Conservation (phyloP, 2,888 invertebrate species). For the Stramonita haemastoma region DNA sequence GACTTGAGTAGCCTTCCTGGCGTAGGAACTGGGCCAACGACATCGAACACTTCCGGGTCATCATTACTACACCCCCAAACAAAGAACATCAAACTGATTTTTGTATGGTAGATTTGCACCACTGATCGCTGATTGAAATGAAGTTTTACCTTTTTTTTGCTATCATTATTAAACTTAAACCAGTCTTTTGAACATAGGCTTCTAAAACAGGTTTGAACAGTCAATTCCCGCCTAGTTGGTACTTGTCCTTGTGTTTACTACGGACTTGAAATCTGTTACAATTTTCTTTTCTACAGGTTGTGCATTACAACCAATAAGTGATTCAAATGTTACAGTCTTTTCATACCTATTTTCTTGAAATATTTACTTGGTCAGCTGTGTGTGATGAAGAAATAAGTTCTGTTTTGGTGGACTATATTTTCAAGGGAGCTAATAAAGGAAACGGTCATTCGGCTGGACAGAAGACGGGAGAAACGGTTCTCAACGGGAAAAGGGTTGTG, state of each 20-base stretch:
- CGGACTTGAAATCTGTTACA: no score
- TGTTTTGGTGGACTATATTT: background rate
- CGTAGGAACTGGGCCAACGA: background rate
- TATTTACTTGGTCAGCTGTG: background rate
- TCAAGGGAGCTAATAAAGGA: conserved; percentile 22
- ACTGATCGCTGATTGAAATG: background rate
- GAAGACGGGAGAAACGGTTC: conserved; percentile 36
- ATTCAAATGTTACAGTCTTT: background rate
- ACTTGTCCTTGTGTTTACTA: background rate
- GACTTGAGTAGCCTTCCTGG: background rate
- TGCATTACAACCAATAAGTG: background rate
- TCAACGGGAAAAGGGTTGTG: conserved; percentile 16
- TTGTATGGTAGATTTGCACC: background rate
- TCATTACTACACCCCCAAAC: background rate
- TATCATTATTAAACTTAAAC: background rate
- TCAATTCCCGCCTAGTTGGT: conserved; percentile 36
- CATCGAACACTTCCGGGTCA: conserved; percentile 22
- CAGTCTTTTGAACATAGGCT: background rate
- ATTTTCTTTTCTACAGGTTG: background rate
- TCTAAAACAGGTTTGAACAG: conserved; percentile 10
- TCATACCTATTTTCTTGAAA: background rate
- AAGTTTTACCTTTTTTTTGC: background rate
- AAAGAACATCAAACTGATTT: background rate
- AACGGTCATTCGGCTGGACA: conserved; percentile 18
- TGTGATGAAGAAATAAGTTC: background rate